Evolutionary conservation across 2,888 invertebrate species (phyloP).

Genomic region (Tetrapedia diversipes): DNA sequence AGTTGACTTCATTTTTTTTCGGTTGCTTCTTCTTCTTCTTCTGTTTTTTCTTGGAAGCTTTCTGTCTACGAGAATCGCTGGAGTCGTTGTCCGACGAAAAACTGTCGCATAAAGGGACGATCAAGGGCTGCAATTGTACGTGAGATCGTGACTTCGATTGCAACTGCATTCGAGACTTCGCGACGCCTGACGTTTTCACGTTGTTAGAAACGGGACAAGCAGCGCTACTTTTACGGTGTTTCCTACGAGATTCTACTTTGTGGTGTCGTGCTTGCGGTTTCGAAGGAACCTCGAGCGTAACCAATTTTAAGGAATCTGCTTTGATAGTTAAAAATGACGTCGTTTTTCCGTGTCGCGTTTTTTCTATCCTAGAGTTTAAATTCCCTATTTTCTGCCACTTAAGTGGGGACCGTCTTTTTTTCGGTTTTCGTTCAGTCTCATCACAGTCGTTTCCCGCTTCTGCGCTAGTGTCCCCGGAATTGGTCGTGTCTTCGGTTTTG

Average conservation of each 20-base stretch:
- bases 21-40: slow-evolving; percentile 70
- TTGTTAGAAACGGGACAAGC: slow-evolving; percentile 1
- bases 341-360: slow-evolving; percentile 32
- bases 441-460: slow-evolving; percentile 16
- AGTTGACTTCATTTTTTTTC: slow-evolving; percentile 65
- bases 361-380: slow-evolving; percentile 57
- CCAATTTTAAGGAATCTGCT: slow-evolving; percentile 74
- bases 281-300: slow-evolving; percentile 48
- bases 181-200: slow-evolving; percentile 5
- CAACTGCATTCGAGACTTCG: slow-evolving; percentile 35
- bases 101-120: slow-evolving; percentile 65
- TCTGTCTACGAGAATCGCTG: slow-evolving; percentile 56
- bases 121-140: slow-evolving; percentile 39
- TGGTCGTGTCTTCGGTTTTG: slow-evolving; percentile 3
- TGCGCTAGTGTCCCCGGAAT: slow-evolving; percentile 3
- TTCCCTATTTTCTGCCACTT: slow-evolving; percentile 74
- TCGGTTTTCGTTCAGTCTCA: slow-evolving; percentile 66
- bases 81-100: slow-evolving; percentile 61
- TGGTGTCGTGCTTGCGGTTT: slow-evolving; percentile 67
- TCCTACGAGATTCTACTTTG: slow-evolving; percentile 73
- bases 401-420: slow-evolving; percentile 73
- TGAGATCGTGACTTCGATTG: slow-evolving; percentile 32
- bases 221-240: slow-evolving; percentile 19
- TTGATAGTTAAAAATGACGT: slow-evolving; percentile 64
- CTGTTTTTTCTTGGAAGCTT: slow-evolving; percentile 68